phyloP scores from a whole-genome alignment of 2,888 invertebrate genomes.

The Digitonthophagus gazella region DNA sequence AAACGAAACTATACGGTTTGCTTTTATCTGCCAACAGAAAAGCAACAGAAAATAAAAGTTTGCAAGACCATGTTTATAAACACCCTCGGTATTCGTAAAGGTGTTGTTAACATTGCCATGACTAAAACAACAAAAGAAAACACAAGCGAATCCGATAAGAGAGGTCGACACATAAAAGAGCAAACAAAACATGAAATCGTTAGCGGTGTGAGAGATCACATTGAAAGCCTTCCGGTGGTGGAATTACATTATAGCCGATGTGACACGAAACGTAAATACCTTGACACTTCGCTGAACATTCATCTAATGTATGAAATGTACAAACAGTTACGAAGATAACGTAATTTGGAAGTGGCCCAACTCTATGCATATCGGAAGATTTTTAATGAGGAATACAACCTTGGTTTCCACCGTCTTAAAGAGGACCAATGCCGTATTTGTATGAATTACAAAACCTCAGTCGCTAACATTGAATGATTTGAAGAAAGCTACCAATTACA shows the following conservation, averaged over 20 bases:
- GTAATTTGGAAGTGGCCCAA: too few species aligned
- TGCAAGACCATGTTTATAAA: slow-evolving; percentile 7
- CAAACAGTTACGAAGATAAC: not conserved
- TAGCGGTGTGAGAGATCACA: not conserved
- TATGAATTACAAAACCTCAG: not conserved
- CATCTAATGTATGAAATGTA: not conserved
- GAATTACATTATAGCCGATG: not conserved
- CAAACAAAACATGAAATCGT: not conserved
- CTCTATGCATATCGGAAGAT: too few species aligned
- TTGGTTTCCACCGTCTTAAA: not conserved
- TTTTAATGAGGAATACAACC: too few species aligned
- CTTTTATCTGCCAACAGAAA: not conserved
- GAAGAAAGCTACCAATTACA: not conserved
- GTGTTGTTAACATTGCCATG: slow-evolving; percentile 2
- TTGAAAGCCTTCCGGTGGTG: slow-evolving; percentile 11
- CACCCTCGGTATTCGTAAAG: not conserved
- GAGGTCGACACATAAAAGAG: slow-evolving; percentile 3
- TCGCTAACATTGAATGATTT: not conserved
- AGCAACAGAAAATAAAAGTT: not conserved
- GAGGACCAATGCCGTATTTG: not conserved
- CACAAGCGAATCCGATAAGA: slow-evolving; percentile 1
- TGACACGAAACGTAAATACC: slow-evolving; percentile 1
- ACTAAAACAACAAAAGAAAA: not conserved
- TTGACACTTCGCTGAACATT: not conserved
- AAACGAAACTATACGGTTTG: not conserved